Conservation (phyloP, 2,888 invertebrate species). For the Sarcophaga carnaria region DNA sequence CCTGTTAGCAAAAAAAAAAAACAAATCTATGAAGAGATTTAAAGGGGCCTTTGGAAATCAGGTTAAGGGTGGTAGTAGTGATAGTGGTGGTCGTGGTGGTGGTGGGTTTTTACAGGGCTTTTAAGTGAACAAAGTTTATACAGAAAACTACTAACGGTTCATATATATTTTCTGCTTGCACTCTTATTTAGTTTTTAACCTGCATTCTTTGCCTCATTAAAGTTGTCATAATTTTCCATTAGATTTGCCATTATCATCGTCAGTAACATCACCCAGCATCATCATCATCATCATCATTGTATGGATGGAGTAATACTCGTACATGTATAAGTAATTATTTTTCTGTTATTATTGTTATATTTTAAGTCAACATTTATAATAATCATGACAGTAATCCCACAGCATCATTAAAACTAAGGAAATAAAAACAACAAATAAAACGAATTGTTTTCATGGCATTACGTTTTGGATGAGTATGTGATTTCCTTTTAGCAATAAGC, state of each 20-base stretch:
- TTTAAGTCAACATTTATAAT: conserved; percentile 59
- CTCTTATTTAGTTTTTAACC: conserved; percentile 60
- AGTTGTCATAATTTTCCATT: conserved; percentile 72
- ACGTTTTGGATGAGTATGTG: conserved; percentile 27
- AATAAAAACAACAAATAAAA: neutral
- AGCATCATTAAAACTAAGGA: conserved; percentile 32
- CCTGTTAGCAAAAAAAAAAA: neutral
- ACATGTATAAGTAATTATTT: conserved; percentile 63
- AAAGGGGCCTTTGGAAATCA: neutral
- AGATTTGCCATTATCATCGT: conserved; percentile 62
- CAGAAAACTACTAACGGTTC: neutral
- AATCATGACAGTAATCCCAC: conserved; percentile 23
- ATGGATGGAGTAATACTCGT: conserved; percentile 15
- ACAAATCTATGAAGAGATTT: neutral
- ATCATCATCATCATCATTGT: neutral
- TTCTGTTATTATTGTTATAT: conserved; percentile 61
- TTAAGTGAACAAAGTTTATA: conserved; percentile 56
- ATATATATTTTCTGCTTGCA: neutral
- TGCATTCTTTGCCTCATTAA: conserved; percentile 69
- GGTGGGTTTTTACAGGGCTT: conserved; percentile 41
- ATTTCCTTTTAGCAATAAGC: neutral
- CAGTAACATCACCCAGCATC: neutral
- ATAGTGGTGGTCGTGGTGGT: neutral
- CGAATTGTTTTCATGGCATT: conserved; percentile 25
- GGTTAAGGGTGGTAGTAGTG: conserved; percentile 4